Conservation (phyloP, 2,797 vertebrate species). For the Bryconaethiops microstoma region DNA sequence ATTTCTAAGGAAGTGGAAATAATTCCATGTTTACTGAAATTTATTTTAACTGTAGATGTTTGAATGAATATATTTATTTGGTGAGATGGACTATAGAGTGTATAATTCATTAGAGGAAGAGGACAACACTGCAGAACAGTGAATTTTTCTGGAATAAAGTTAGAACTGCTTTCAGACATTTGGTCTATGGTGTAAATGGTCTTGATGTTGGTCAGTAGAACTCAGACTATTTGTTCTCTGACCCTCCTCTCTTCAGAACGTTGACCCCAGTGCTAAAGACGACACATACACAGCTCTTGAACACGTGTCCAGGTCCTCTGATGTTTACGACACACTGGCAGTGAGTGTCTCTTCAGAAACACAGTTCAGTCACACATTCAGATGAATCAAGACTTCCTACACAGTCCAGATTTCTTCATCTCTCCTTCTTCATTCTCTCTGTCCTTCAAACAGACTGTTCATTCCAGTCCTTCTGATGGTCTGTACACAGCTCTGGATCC, state of each 20-base stretch:
- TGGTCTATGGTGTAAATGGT: not conserved
- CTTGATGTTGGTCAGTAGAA: not conserved
- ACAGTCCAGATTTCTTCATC: not conserved
- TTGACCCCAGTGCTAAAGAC: not conserved
- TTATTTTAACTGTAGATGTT: no score
- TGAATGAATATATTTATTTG: no score
- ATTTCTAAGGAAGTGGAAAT: no score
- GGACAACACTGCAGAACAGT: no score
- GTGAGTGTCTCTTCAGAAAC: slow-evolving; percentile 5
- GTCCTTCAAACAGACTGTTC: no score
- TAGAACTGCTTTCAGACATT: no score
- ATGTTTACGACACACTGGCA: slow-evolving; percentile 7
- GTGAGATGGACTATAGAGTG: no score
- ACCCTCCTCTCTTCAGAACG: slow-evolving; percentile 5
- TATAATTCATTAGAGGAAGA: no score
- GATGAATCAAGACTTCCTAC: not conserved
- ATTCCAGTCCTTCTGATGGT: no score
- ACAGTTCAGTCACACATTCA: not conserved
- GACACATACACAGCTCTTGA: slow-evolving; percentile 2
- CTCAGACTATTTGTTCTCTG: not conserved
- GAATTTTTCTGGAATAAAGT: no score
- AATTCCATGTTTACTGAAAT: no score
- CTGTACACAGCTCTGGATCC: no score
- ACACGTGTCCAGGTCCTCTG: not conserved
- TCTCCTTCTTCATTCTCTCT: not conserved